A percentile compares a stretch with the other conserved stretches of the same genome.
Evolutionary conservation across 2,888 invertebrate species (phyloP).

Genomic region (Oscheius myriophilus): DNA sequence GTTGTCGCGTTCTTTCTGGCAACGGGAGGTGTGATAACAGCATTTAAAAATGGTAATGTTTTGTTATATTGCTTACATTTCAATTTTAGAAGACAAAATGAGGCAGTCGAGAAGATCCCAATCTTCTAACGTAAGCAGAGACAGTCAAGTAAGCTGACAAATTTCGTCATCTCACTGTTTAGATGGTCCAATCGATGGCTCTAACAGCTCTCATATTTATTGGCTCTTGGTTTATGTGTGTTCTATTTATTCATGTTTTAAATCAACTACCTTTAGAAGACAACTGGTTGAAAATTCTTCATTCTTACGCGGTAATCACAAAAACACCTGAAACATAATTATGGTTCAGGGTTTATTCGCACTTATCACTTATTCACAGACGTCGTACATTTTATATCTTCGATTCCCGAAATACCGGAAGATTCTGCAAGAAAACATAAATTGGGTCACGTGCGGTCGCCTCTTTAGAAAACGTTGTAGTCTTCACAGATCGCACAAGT

Average conservation of each 20-base stretch:
- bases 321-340: not conserved
- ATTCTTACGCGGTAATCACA: not conserved
- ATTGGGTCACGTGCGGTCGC: constrained; percentile 10
- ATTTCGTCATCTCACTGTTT: no score
- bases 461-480: not conserved
- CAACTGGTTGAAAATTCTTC: not conserved
- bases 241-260: constrained; percentile 1
- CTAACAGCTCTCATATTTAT: constrained; percentile 8
- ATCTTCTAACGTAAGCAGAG: not conserved
- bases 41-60: not conserved
- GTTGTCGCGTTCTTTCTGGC: not conserved
- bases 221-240: constrained; percentile 6
- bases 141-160: not conserved
- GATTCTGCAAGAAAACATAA: constrained; percentile 8
- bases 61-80: not conserved
- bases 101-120: constrained; percentile 11
- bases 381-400: constrained; percentile 2
- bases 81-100: constrained; percentile 2
- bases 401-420: constrained; percentile 11
- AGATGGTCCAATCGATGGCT: not conserved
- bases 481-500: no score
- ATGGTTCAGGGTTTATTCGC: constrained; percentile 8
- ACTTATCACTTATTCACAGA: constrained; percentile 14
- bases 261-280: not conserved
- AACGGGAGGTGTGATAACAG: not conserved